Percentiles rank a stretch among this genome's conserved stretches.
Evolutionary conservation across 2,113 vertebrate genomes (phyloP).

Genomic region (Atlantisia rogersi): DNA sequence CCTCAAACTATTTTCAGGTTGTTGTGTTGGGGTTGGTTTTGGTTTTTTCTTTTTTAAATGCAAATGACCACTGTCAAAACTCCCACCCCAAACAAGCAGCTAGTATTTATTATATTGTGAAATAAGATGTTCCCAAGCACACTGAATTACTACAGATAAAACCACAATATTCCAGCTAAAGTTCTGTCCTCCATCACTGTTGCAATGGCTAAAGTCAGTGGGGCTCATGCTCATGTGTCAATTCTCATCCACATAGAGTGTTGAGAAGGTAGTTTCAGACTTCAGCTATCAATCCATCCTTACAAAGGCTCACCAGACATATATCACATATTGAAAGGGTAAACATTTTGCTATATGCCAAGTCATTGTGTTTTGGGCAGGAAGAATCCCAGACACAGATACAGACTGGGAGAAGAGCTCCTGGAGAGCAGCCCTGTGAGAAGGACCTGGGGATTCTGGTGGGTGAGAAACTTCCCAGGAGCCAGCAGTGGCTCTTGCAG

Average conservation of each 20-base stretch:
- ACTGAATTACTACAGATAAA: neutral
- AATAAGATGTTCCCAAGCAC: neutral
- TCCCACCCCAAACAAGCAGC: neutral
- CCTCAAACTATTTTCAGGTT: neutral
- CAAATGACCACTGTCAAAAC: neutral
- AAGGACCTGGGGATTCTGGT: too few species aligned
- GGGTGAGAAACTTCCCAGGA: too few species aligned
- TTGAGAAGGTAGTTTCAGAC: neutral
- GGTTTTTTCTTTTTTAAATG: neutral
- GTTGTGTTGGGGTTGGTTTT: neutral
- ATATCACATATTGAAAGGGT: neutral
- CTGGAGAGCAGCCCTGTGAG: too few species aligned
- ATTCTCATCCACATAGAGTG: neutral
- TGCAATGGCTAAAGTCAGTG: neutral
- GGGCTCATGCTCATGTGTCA: neutral
- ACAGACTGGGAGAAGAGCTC: too few species aligned
- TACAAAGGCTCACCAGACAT: neutral
- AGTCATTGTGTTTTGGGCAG: neutral
- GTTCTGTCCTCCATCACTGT: neutral
- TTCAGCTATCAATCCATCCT: neutral
- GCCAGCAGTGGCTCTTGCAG: too few species aligned
- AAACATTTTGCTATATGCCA: neutral
- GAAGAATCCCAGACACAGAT: too few species aligned
- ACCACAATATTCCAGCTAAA: neutral
- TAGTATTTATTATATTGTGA: neutral